These are phyloP conservation scores for Hoplodrina blanda DNA, from an alignment of 2,888 invertebrate genomes.

Conservation along the genomic window DNA sequence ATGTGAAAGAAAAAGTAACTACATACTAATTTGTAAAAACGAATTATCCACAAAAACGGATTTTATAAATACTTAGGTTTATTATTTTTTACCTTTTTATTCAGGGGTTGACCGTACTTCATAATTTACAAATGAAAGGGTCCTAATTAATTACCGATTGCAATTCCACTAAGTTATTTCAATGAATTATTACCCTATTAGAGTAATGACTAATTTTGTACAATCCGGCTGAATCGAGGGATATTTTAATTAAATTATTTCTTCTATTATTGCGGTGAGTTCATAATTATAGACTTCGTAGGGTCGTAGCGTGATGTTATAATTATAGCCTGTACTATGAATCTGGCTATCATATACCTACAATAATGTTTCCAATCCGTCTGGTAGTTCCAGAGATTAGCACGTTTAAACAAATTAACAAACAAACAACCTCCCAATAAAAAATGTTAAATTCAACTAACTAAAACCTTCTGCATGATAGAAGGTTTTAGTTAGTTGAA, in stretches of 20 bases:
- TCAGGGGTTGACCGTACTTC: conserved; percentile 8
- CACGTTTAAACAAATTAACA: too few relatives aligned
- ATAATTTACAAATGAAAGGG: conserved; percentile 54
- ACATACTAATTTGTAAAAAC: neutral
- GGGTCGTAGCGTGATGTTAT: too few relatives aligned
- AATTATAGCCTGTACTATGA: too few relatives aligned
- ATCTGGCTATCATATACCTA: too few relatives aligned
- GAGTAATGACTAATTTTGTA: conserved; percentile 48
- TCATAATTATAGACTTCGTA: conserved; percentile 27
- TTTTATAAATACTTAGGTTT: conserved; percentile 17
- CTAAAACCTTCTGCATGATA: too few relatives aligned
- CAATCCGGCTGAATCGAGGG: conserved; percentile 27
- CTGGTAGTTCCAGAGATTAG: too few relatives aligned
- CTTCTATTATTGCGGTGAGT: conserved; percentile 34
- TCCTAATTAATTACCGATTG: conserved; percentile 62
- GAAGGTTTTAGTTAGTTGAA: neutral
- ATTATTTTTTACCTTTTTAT: conserved; percentile 30
- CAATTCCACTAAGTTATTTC: conserved; percentile 48
- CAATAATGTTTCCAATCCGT: too few relatives aligned
- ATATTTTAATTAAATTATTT: conserved; percentile 46
- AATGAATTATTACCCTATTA: conserved; percentile 54
- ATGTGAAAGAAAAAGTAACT: too few relatives aligned
- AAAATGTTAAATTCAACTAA: too few relatives aligned
- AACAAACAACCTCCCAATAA: too few relatives aligned
- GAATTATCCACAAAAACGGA: neutral